A percentile compares a stretch with the other conserved stretches of the same genome.
Conservation (phyloP, 30 jellyfish, hydroid and myxozoan genomes). For the Phacellophora camtschatica region DNA sequence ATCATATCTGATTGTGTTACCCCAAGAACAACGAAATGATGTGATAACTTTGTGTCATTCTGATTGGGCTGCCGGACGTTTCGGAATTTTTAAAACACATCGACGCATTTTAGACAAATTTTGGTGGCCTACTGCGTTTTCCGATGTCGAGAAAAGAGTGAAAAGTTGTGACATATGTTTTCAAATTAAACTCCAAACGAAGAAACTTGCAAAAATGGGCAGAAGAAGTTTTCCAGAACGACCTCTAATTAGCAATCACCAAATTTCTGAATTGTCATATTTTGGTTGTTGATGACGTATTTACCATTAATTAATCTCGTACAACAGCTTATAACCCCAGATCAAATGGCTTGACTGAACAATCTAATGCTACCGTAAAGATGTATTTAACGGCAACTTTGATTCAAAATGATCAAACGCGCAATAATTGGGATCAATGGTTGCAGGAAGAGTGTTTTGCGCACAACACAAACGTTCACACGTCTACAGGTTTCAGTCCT, state of each 20-base stretch:
- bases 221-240: neutral
- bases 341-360: conserved; percentile 22
- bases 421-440: conserved; percentile 17
- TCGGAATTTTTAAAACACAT: conserved; percentile 20
- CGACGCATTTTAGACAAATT: conserved; percentile 3
- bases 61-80: conserved; percentile 51
- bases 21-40: conserved; percentile 1
- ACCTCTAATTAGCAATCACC: conserved; percentile 9
- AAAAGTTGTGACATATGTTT: conserved; percentile 30
- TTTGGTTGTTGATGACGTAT: conserved; percentile 3
- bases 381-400: neutral
- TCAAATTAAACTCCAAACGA: conserved; percentile 10
- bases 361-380: conserved; percentile 4
- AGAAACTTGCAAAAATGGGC: neutral
- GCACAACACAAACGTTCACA: conserved; percentile 11
- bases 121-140: conserved; percentile 31
- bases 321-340: conserved; percentile 24
- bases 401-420: neutral
- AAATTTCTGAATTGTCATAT: neutral
- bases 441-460: conserved; percentile 30
- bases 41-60: conserved; percentile 17
- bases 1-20: too few relatives aligned
- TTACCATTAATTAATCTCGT: neutral
- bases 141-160: neutral
- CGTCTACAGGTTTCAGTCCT: conserved; percentile 23